Evolutionary conservation across 2,888 invertebrate genomes (phyloP).

Genomic region (Chouioia cunea): DNA sequence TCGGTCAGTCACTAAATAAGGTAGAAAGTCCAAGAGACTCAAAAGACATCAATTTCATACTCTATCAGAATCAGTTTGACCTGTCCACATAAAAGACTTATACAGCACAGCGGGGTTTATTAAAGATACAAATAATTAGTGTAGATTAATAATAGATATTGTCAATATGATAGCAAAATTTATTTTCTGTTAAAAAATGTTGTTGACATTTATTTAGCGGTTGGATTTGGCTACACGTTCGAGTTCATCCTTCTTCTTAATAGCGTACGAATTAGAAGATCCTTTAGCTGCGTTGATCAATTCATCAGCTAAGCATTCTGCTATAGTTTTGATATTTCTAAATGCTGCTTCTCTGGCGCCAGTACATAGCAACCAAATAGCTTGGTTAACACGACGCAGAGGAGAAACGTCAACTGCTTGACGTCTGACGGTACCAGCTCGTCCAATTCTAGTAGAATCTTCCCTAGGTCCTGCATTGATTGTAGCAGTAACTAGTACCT

Average conservation of each 20-base stretch:
- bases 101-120: too few relatives aligned
- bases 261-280: conserved; percentile 99
- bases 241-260: conserved; percentile 99
- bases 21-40: too few relatives aligned
- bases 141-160: too few relatives aligned
- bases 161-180: too few relatives aligned
- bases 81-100: too few relatives aligned
- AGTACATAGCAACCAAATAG: conserved; percentile 98
- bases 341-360: conserved; percentile 99
- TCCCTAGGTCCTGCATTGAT: conserved; percentile 99
- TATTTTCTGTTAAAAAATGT: too few relatives aligned
- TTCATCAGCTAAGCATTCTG: conserved; percentile 99
- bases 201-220: conserved; percentile 88
- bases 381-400: conserved; percentile 97
- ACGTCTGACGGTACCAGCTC: conserved; percentile 99
- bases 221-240: conserved; percentile 99
- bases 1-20: too few relatives aligned
- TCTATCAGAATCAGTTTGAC: too few relatives aligned
- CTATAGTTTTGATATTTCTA: conserved; percentile 99
- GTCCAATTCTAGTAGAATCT: conserved; percentile 99
- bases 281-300: conserved; percentile 99
- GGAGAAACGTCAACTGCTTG: conserved; percentile 99
- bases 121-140: too few relatives aligned
- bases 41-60: too few relatives aligned
- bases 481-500: conserved; percentile 95